A percentile compares a stretch with the other conserved stretches of the same genome.
Conservation (phyloP, 1,140 invertebrate genomes). For the Temnothorax curvispinosus region DNA sequence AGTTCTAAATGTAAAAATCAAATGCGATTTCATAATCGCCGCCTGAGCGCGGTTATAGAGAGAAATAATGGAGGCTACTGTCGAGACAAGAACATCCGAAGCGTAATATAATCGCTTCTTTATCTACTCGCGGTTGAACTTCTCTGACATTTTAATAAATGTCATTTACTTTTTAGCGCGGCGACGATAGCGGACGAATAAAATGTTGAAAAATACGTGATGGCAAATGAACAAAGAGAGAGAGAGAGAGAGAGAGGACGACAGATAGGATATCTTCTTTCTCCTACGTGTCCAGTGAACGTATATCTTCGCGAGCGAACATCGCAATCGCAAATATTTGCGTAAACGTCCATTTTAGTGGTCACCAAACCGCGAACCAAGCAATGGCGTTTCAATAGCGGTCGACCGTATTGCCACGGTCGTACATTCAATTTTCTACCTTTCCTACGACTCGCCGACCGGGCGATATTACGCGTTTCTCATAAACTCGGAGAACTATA, state of each 20-base stretch:
- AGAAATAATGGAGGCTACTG: not conserved
- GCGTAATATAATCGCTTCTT: conserved; percentile 41
- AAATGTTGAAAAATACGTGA: conserved; percentile 20
- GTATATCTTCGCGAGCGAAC: not conserved
- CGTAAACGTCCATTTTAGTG: conserved; percentile 35
- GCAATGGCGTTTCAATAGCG: conserved; percentile 36
- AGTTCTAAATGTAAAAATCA: not conserved
- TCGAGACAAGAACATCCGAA: not conserved
- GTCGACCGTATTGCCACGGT: conserved; percentile 7
- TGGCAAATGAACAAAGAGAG: not conserved
- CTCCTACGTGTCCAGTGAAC: not conserved
- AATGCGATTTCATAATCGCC: not conserved
- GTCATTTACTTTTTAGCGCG: conserved; percentile 41
- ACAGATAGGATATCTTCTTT: not conserved
- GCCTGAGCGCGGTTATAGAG: not conserved
- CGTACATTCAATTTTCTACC: conserved; percentile 62
- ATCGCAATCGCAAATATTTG: conserved; percentile 57
- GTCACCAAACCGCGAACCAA: conserved; percentile 1
- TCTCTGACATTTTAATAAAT: conserved; percentile 56
- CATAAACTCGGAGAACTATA: conserved; percentile 51
- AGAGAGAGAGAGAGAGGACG: not conserved
- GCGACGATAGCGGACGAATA: not conserved
- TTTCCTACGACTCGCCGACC: conserved; percentile 12
- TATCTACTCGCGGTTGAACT: conserved; percentile 47
- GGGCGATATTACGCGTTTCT: conserved; percentile 31